Conservation (phyloP, 2,888 invertebrate genomes). For the Pachycephus smyrnensis region DNA sequence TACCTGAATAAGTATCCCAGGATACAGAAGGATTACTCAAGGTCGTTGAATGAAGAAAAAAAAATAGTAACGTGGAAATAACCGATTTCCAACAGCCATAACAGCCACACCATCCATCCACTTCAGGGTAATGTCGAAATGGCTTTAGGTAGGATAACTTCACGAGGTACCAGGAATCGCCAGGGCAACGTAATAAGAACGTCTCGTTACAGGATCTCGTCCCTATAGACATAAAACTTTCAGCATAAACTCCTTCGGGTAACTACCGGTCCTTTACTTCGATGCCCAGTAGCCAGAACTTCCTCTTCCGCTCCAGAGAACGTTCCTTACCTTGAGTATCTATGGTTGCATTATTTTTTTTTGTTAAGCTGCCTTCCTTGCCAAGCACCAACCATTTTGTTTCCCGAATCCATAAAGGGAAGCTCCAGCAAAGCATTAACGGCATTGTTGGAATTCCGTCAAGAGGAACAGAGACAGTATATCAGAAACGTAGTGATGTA, state of each 20-base stretch:
- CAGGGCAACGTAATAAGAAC: neutral
- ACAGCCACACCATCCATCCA: neutral
- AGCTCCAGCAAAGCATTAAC: neutral
- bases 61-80: neutral
- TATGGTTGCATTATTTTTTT: neutral
- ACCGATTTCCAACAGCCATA: neutral
- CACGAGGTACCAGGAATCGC: neutral
- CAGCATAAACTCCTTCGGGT: constrained; percentile 3
- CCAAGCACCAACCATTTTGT: neutral
- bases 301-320: constrained; percentile 38
- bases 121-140: neutral
- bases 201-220: neutral
- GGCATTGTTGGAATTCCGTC: neutral
- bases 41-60: neutral
- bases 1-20: neutral
- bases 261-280: constrained; percentile 29
- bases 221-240: neutral
- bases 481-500: neutral
- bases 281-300: constrained; percentile 19
- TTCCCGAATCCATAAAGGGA: neutral
- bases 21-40: neutral
- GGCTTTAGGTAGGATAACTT: neutral
- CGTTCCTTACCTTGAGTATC: neutral
- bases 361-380: neutral
- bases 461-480: neutral